Evolutionary conservation across 2,113 vertebrate genomes (phyloP).

Genomic region (Bos indicus): DNA sequence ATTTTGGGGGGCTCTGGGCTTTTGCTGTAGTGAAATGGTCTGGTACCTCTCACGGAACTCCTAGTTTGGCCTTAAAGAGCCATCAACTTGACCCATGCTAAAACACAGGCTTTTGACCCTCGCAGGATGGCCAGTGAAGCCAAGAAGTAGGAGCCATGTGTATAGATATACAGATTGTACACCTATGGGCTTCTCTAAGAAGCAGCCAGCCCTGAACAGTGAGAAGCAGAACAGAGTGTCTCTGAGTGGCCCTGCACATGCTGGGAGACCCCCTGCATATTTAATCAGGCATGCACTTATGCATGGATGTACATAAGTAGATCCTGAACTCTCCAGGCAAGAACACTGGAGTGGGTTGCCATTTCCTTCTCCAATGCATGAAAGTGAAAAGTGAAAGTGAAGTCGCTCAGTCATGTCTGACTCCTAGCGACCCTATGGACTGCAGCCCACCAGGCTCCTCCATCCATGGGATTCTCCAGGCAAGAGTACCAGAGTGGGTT

Average conservation of each 20-base stretch:
- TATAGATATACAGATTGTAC: background rate
- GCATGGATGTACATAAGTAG: background rate
- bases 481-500: too few species aligned
- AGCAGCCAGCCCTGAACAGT: background rate
- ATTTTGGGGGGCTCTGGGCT: background rate
- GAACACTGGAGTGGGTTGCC: too few species aligned
- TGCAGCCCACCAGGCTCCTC: too few species aligned
- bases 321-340: too few species aligned
- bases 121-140: background rate
- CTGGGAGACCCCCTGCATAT: background rate
- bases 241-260: background rate
- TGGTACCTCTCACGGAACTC: background rate
- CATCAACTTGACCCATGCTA: background rate
- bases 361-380: too few species aligned
- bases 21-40: background rate
- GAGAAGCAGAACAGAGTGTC: background rate
- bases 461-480: too few species aligned
- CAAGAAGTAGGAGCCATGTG: background rate
- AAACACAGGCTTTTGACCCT: background rate
- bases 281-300: background rate
- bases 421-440: too few species aligned
- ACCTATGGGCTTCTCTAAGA: background rate
- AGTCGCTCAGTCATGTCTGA: too few species aligned
- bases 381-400: too few species aligned
- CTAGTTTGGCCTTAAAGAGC: background rate